Percentiles rank a stretch among this genome's conserved stretches.
Evolutionary conservation across 1,140 invertebrate genomes (phyloP).

Genomic region (Triops longicaudatus): DNA sequence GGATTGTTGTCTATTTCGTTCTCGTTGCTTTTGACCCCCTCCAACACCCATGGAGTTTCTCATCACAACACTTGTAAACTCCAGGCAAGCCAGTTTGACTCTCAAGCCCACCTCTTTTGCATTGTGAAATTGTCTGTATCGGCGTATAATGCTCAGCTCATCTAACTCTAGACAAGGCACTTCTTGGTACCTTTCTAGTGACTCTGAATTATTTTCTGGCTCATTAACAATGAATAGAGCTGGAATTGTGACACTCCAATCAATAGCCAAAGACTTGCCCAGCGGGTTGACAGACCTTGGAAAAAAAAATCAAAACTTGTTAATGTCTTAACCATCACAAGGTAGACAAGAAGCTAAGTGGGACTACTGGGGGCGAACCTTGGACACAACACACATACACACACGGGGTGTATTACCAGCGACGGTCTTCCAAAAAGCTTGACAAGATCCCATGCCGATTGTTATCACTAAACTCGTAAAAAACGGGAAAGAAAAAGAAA

Average conservation of each 20-base stretch:
- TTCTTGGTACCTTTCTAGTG: background rate
- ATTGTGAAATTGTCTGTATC: background rate
- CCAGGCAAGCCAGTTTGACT: too few relatives aligned
- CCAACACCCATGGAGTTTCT: background rate
- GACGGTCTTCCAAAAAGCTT: background rate
- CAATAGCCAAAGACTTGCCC: background rate
- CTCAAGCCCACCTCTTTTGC: background rate
- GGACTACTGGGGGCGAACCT: background rate
- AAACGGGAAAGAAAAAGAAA: too few relatives aligned
- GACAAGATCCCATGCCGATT: background rate
- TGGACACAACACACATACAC: background rate
- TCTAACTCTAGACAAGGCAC: background rate
- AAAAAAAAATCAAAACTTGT: background rate
- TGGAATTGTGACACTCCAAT: background rate
- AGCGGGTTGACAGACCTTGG: background rate
- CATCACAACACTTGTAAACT: conserved; percentile 1
- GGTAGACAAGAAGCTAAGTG: background rate
- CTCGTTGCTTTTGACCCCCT: background rate
- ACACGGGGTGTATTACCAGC: background rate
- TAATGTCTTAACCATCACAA: conserved; percentile 3
- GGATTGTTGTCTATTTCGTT: background rate
- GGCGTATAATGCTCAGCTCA: background rate
- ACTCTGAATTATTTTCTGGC: background rate
- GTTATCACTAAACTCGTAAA: background rate
- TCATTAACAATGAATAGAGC: conserved; percentile 2